phyloP scores from a whole-genome alignment of 1,140 invertebrate genomes.

The Neodiprion virginianus region DNA sequence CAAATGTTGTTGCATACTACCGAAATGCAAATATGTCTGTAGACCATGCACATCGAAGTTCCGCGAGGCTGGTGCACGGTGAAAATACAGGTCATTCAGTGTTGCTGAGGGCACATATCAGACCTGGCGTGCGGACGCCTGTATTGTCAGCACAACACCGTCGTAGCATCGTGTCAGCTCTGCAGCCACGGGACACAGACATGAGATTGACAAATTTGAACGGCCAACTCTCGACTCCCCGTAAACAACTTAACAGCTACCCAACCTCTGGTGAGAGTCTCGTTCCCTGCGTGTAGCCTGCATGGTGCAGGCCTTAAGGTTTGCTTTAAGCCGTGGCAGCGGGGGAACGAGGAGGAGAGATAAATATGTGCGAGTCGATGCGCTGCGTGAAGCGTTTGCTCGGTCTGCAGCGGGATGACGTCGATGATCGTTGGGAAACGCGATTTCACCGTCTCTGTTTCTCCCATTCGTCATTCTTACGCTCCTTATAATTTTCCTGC shows the following conservation, averaged over 20 bases:
- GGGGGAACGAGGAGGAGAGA: not conserved
- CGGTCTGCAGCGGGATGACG: too few relatives aligned
- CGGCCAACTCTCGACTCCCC: not conserved
- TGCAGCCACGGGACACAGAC: too few relatives aligned
- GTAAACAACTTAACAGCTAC: slow-evolving; percentile 1
- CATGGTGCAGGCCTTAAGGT: not conserved
- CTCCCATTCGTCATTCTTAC: too few relatives aligned
- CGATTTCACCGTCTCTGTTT: too few relatives aligned
- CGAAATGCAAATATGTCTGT: not conserved
- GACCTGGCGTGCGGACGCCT: too few relatives aligned
- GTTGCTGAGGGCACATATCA: too few relatives aligned
- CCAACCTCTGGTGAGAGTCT: not conserved
- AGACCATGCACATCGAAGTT: not conserved
- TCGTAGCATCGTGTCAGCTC: too few relatives aligned
- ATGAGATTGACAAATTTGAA: not conserved
- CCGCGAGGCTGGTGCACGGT: not conserved
- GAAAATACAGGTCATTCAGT: not conserved
- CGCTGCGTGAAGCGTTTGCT: not conserved
- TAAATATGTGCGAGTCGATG: not conserved
- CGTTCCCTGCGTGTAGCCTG: not conserved
- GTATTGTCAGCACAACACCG: too few relatives aligned
- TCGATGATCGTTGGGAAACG: too few relatives aligned
- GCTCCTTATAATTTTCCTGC: too few relatives aligned
- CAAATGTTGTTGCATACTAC: not conserved
- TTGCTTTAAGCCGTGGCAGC: not conserved